Conservation (phyloP, 2,113 vertebrate species). For the Callospermophilus lateralis region DNA sequence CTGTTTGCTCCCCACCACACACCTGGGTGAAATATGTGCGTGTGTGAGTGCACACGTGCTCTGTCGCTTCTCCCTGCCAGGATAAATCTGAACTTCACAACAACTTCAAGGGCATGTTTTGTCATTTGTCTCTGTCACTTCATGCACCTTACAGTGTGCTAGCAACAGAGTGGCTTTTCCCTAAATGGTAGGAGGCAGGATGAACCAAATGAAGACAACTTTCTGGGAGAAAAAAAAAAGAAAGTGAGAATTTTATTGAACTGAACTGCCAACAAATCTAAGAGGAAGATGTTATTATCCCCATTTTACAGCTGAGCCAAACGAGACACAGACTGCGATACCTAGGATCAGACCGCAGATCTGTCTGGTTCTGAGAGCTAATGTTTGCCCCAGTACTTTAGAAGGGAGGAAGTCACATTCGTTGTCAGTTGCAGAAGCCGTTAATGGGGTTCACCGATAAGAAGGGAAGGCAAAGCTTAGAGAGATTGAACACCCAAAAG, state of each 20-base stretch:
- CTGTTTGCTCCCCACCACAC: not conserved
- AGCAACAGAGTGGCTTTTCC: not conserved
- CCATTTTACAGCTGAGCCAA: not conserved
- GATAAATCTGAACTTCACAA: not conserved
- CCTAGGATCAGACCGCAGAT: not conserved
- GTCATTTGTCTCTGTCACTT: not conserved
- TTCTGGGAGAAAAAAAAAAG: not conserved
- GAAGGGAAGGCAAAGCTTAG: not conserved
- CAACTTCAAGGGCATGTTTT: not conserved
- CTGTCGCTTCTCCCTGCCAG: not conserved
- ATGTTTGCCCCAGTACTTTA: not conserved
- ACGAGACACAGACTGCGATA: not conserved
- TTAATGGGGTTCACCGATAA: conserved; percentile 17
- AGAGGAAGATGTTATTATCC: not conserved
- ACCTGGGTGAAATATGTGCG: not conserved
- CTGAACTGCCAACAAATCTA: not conserved
- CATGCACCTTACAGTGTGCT: not conserved
- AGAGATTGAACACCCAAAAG: not conserved
- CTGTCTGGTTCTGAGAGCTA: not conserved
- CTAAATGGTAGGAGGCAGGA: not conserved
- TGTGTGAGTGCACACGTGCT: not conserved
- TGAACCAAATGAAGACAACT: not conserved
- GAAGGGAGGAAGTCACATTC: not conserved
- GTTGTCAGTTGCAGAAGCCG: not conserved
- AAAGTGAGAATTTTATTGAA: not conserved